Conservation (phyloP, 1,140 invertebrate species). For the Atopsyche davidsoni region DNA sequence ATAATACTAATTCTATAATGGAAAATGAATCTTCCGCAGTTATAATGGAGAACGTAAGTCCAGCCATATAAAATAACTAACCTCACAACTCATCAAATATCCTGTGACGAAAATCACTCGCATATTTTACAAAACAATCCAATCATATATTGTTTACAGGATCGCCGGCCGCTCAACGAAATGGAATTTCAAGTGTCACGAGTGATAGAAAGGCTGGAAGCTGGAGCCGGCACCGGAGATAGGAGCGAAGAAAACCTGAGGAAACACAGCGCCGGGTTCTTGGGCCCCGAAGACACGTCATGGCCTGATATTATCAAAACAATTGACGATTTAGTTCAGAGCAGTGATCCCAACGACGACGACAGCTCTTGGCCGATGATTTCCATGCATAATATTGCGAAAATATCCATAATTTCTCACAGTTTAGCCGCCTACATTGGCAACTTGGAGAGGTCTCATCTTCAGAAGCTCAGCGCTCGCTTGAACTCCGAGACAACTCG, state of each 20-base stretch:
- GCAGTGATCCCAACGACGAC: conserved; percentile 23
- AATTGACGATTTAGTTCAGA: conserved; percentile 25
- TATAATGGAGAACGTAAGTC: conserved; percentile 10
- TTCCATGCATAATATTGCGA: conserved; percentile 42
- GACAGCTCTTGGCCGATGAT: conserved; percentile 24
- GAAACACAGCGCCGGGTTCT: conserved; percentile 41
- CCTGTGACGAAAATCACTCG: too few species aligned
- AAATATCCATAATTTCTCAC: conserved; percentile 61
- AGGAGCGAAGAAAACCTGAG: conserved; percentile 34
- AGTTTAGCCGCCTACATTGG: conserved; percentile 63
- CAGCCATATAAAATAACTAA: too few species aligned
- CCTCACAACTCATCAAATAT: too few species aligned
- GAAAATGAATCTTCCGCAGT: conserved; percentile 13
- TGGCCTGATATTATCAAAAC: conserved; percentile 43
- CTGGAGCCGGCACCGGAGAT: conserved; percentile 47
- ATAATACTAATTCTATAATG: conserved; percentile 13
- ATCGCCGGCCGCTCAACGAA: conserved; percentile 47
- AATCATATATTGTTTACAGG: conserved; percentile 32
- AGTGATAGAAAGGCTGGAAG: conserved; percentile 58
- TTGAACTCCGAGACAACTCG: conserved; percentile 64
- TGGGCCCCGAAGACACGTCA: conserved; percentile 41
- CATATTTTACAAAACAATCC: too few species aligned
- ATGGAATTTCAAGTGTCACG: conserved; percentile 62
- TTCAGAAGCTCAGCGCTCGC: conserved; percentile 59
- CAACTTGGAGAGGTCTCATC: conserved; percentile 56